A percentile compares a stretch with the other conserved stretches of the same genome.
Conservation (phyloP, 2,113 vertebrate species). For the Austrofundulus limnaeus region DNA sequence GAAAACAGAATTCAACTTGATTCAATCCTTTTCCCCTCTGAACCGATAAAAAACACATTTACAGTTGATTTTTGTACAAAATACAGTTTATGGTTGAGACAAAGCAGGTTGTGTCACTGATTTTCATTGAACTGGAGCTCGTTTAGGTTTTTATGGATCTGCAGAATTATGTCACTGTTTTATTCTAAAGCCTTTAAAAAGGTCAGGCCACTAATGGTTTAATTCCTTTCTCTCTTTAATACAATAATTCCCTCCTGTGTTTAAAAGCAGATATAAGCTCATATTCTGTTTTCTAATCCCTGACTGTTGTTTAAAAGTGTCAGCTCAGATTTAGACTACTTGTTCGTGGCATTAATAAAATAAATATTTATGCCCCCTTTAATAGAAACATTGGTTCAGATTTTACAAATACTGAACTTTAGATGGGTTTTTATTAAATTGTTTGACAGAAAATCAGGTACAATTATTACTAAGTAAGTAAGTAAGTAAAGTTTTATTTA, state of each 20-base stretch:
- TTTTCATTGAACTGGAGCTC: too few relatives aligned
- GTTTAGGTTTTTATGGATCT: not conserved
- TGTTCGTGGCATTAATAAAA: not conserved
- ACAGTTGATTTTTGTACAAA: too few relatives aligned
- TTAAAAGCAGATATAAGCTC: slow-evolving; percentile 31
- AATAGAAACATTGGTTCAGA: too few relatives aligned
- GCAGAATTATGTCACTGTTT: slow-evolving; percentile 13
- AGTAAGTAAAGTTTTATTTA: too few relatives aligned
- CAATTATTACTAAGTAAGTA: too few relatives aligned
- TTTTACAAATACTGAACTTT: not conserved
- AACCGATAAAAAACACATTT: too few relatives aligned
- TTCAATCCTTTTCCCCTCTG: too few relatives aligned
- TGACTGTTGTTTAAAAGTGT: slow-evolving; percentile 28
- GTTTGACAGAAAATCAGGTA: not conserved
- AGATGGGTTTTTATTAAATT: not conserved
- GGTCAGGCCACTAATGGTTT: slow-evolving; percentile 51
- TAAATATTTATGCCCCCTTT: not conserved
- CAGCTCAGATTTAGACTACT: too few relatives aligned
- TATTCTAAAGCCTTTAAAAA: slow-evolving; percentile 10
- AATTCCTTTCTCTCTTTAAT: slow-evolving; percentile 47
- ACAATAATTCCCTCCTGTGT: slow-evolving; percentile 54
- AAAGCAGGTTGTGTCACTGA: too few relatives aligned
- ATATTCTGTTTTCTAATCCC: slow-evolving; percentile 25
- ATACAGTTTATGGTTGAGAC: too few relatives aligned
- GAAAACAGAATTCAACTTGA: too few relatives aligned